Evolutionary conservation across 2,888 invertebrate genomes (phyloP).

Genomic region (Eupeodes latifasciatus): DNA sequence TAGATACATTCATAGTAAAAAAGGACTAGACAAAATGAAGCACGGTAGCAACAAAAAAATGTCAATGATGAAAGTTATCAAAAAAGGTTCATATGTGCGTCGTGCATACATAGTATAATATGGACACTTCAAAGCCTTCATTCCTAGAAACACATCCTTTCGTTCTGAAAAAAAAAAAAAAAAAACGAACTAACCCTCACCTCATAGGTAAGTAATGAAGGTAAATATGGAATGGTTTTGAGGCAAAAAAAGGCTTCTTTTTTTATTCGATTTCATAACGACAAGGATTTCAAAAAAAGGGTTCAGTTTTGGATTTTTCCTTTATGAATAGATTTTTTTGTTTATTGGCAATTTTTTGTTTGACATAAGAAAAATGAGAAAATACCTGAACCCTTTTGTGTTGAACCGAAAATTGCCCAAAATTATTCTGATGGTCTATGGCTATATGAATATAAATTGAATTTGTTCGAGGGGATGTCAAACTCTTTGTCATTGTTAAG

Average conservation of each 20-base stretch:
- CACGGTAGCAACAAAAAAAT: background rate
- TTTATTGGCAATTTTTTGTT: slow-evolving; percentile 3
- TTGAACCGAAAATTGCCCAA: slow-evolving; percentile 1
- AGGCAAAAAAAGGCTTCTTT: slow-evolving; percentile 1
- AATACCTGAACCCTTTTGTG: background rate
- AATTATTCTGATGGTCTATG: background rate
- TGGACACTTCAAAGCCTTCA: slow-evolving; percentile 4
- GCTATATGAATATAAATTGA: too few relatives aligned
- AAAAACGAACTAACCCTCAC: background rate
- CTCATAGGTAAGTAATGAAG: too few relatives aligned
- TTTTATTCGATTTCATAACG: slow-evolving; percentile 51
- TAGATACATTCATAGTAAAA: background rate
- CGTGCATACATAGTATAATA: background rate
- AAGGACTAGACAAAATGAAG: background rate
- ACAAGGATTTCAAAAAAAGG: slow-evolving; percentile 35
- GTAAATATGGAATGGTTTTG: background rate
- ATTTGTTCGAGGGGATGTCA: too few relatives aligned
- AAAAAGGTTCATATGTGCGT: background rate
- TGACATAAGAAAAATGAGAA: background rate
- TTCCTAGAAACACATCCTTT: background rate
- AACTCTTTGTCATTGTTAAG: too few relatives aligned
- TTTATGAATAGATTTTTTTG: background rate
- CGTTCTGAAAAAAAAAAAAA: background rate
- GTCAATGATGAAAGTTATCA: slow-evolving; percentile 1
- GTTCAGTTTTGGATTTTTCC: background rate